Evolutionary conservation across 2,888 invertebrate species (phyloP).

Genomic region (Alloscopus bannaensis): DNA sequence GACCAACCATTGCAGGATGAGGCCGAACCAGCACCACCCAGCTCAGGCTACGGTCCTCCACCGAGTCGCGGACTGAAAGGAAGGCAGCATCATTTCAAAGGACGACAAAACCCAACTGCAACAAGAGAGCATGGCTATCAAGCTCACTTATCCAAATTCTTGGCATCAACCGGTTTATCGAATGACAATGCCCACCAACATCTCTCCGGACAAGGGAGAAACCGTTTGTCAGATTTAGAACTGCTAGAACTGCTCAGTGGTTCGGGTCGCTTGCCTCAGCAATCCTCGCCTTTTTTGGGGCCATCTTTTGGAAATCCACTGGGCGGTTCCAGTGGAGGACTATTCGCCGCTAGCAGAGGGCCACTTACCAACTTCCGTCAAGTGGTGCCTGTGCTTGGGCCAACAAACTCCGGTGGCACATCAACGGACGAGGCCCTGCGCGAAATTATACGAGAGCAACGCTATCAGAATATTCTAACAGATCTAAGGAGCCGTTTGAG

Average conservation of each 20-base stretch:
- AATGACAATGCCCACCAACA: conserved; percentile 26
- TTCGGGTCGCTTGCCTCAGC: conserved; percentile 16
- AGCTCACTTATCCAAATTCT: conserved; percentile 45
- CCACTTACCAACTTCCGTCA: conserved; percentile 14
- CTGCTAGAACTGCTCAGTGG: conserved; percentile 41
- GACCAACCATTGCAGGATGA: conserved; percentile 24
- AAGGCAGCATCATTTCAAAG: neutral
- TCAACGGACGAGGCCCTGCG: conserved; percentile 38
- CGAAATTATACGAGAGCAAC: conserved; percentile 71
- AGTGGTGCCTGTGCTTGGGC: conserved; percentile 5
- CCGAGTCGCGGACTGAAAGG: neutral
- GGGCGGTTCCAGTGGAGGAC: neutral
- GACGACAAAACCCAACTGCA: conserved; percentile 2
- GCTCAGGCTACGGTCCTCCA: conserved; percentile 43
- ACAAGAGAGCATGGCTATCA: conserved; percentile 28
- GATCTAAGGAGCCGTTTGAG: conserved; percentile 70
- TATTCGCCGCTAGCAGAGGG: conserved; percentile 8
- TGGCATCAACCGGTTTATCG: conserved; percentile 28
- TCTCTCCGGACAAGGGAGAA: conserved; percentile 26
- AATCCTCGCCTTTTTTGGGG: conserved; percentile 20
- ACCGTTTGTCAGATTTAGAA: conserved; percentile 36
- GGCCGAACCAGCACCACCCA: conserved; percentile 21
- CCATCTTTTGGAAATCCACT: conserved; percentile 6
- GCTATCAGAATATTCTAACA: conserved; percentile 66
- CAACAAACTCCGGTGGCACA: neutral